A percentile compares a stretch with the other conserved stretches of the same genome.
phyloP scores from a whole-genome alignment of 1,140 invertebrate genomes.

The Drosophila lini region DNA sequence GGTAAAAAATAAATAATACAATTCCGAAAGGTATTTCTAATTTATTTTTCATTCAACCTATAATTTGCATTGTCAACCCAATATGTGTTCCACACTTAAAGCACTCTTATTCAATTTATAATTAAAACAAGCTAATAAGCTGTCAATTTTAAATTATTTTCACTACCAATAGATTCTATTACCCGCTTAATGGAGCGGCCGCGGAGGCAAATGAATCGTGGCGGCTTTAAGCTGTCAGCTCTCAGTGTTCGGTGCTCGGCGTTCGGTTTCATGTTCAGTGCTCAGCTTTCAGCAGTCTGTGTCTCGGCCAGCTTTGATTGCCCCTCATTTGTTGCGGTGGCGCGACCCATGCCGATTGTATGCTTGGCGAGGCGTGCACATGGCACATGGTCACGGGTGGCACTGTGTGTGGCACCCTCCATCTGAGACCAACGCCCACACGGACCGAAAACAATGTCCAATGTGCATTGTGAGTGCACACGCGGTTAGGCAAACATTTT shows the following conservation, averaged over 20 bases:
- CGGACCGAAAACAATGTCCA: conserved; percentile 56
- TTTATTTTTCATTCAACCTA: too few species aligned
- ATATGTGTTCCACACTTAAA: background rate
- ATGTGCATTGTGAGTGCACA: conserved; percentile 70
- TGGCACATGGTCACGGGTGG: conserved; percentile 52
- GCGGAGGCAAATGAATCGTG: conserved; percentile 18
- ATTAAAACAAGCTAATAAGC: background rate
- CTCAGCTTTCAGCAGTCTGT: conserved; percentile 10
- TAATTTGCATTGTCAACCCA: too few species aligned
- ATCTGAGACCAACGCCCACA: background rate
- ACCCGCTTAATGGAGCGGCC: conserved; percentile 13
- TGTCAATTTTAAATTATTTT: conserved; percentile 6
- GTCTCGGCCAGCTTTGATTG: conserved; percentile 45
- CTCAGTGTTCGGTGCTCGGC: conserved; percentile 14
- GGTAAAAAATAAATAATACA: too few species aligned
- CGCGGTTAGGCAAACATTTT: conserved; percentile 81
- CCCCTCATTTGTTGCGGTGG: conserved; percentile 71
- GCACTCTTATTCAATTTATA: background rate
- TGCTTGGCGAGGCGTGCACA: conserved; percentile 61
- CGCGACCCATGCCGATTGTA: conserved; percentile 53
- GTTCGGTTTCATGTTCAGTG: conserved; percentile 21
- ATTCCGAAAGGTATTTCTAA: too few species aligned
- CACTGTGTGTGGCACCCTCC: conserved; percentile 3
- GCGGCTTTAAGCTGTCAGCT: conserved; percentile 22
- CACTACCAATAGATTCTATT: conserved; percentile 20